These are phyloP conservation scores for Harpegnathos saltator DNA, from an alignment of 1,140 invertebrate genomes.

Conservation along the genomic window DNA sequence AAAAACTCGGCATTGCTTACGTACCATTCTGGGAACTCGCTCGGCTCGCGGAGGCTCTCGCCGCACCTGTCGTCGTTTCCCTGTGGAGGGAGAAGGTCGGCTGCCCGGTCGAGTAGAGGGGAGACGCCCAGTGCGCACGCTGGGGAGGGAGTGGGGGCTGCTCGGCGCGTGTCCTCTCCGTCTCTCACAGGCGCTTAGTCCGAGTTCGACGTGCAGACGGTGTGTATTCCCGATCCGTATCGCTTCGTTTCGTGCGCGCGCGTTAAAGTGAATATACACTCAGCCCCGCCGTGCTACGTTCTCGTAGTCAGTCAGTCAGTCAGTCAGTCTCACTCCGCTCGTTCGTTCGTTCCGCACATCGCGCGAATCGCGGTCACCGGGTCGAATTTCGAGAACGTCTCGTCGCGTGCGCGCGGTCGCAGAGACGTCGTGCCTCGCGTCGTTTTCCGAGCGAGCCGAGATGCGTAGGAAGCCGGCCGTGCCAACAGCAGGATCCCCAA, in stretches of 20 bases:
- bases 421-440: background rate
- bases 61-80: constrained; percentile 13
- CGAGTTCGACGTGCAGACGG: constrained; percentile 74
- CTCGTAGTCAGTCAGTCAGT: background rate
- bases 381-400: constrained; percentile 50
- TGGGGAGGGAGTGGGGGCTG: constrained; percentile 1
- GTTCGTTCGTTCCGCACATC: background rate
- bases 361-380: constrained; percentile 56
- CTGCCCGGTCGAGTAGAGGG: background rate
- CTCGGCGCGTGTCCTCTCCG: constrained; percentile 72
- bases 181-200: constrained; percentile 66
- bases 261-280: constrained; percentile 3
- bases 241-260: constrained; percentile 19
- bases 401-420: background rate
- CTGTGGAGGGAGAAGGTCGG: constrained; percentile 8
- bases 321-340: background rate
- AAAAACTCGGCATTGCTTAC: constrained; percentile 1
- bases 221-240: constrained; percentile 44
- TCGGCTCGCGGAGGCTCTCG: background rate
- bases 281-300: background rate
- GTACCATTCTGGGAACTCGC: constrained; percentile 9
- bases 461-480: constrained; percentile 34
- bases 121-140: background rate
- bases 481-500: background rate
- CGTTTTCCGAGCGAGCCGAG: background rate